Conservation (phyloP, 2,888 invertebrate genomes). For the Ametastegia equiseti region DNA sequence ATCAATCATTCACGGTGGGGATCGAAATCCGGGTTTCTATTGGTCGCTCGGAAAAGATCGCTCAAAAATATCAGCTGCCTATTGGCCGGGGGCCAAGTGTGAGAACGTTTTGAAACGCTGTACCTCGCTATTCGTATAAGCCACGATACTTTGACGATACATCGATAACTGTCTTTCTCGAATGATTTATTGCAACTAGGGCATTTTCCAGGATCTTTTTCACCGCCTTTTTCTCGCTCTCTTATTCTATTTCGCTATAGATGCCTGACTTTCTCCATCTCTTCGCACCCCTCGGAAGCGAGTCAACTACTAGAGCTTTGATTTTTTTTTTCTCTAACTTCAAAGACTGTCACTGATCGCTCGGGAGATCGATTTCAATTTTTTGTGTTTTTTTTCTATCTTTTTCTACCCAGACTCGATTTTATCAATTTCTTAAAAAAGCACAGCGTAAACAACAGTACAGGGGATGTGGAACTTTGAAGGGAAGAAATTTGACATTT, state of each 20-base stretch:
- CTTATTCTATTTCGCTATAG: conserved; percentile 67
- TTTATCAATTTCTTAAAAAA: not conserved
- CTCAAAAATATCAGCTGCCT: conserved; percentile 30
- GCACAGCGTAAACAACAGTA: too few relatives aligned
- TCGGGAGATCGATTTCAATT: not conserved
- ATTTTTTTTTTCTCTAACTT: not conserved
- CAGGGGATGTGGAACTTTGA: too few relatives aligned
- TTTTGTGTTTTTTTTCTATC: not conserved
- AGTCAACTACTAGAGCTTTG: conserved; percentile 30
- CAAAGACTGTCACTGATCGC: not conserved
- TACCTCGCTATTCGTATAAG: conserved; percentile 14
- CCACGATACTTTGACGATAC: conserved; percentile 40
- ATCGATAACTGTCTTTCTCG: conserved; percentile 47
- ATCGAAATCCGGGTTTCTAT: conserved; percentile 11
- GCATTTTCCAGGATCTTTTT: conserved; percentile 61
- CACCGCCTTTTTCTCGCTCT: conserved; percentile 49
- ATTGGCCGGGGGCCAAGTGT: conserved; percentile 58
- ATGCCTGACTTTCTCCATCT: conserved; percentile 56
- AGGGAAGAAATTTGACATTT: too few relatives aligned
- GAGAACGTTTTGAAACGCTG: conserved; percentile 59
- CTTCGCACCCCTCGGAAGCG: conserved; percentile 47
- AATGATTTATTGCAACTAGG: conserved; percentile 70
- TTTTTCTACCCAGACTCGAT: not conserved
- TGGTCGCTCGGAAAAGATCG: conserved; percentile 10
- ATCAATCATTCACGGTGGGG: conserved; percentile 34